A percentile compares a stretch with the other conserved stretches of the same genome.
phyloP scores from a whole-genome alignment of 2,113 vertebrate genomes.

The Centropus bengalensis region DNA sequence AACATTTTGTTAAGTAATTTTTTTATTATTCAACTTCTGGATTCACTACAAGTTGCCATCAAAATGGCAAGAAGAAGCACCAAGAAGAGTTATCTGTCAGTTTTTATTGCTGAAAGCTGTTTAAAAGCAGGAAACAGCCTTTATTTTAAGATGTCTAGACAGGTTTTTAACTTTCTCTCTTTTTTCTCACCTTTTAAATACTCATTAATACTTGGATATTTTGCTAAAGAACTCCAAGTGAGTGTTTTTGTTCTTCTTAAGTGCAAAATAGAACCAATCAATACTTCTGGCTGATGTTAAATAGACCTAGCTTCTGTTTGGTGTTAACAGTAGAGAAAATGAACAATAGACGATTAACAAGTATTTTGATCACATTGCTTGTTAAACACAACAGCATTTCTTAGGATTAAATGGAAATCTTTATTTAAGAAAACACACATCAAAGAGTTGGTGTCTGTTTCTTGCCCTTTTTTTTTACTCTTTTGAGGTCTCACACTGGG shows the following conservation, averaged over 20 bases:
- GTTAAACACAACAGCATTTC: background rate
- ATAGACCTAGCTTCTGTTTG: background rate
- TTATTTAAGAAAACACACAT: background rate
- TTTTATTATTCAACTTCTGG: background rate
- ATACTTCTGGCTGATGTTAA: conserved; percentile 29
- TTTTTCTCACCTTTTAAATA: background rate
- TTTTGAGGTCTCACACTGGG: background rate
- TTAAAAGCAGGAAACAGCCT: background rate
- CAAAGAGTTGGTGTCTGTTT: background rate
- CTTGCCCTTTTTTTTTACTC: background rate
- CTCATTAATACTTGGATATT: background rate
- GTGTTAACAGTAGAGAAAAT: background rate
- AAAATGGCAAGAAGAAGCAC: background rate
- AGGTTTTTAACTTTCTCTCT: background rate
- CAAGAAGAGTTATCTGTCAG: background rate
- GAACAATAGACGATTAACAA: background rate
- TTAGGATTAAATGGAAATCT: background rate
- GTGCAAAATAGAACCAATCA: background rate
- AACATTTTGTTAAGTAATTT: background rate
- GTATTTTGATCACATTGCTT: background rate
- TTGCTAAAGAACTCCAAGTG: background rate
- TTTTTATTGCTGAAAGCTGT: background rate
- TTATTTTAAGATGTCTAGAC: background rate
- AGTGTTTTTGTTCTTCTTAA: background rate
- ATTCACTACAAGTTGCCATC: background rate